Base-by-base conservation (phyloP, 2,888 invertebrate genomes). In the Koerneria pararmatus region DNA sequence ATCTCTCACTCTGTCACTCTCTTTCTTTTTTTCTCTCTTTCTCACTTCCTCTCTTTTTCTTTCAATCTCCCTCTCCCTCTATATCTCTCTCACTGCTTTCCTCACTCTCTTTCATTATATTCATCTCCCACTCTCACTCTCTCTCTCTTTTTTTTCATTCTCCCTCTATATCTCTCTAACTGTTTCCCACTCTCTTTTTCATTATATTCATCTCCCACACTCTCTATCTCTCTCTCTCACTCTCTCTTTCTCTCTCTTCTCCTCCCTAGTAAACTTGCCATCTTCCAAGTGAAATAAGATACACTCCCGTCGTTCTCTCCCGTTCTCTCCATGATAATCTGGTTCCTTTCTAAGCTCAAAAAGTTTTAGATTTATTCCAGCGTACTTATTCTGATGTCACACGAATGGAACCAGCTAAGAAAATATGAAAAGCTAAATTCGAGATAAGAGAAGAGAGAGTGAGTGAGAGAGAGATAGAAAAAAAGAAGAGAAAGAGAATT, bases 401-500 rank as follows among this genome's bases (percentile, higher is more conserved):
- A n/a, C 19, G n/a, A 11, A 46, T n/a, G n/a, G 46, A 46, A 46
- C 19, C 46, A 46, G 11, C 19, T 15, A n/a, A n/a, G 46, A 46
- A 46, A 46, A 46, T n/a, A n/a, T 46, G 46, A n/a, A 5, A 59
- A 59, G 46, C 6, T 37, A 29, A 29, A 46, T 22, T 46, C 27
- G n/a, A n/a, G 56, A 32, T n/a, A 5, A 35, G 32, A 29, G 27
- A 57, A 22, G 41, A 29, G 37, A 24, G 34, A 58, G 37, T 19
- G 37, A 46, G 46, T 15, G 46, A 46, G 46, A 46, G 46, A 46
- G n/a, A n/a, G 46, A 46, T 11, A 46, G 46, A n/a, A n/a, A 46
- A n/a, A n/a, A 46, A n/a, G 46, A 46, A 46, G 46, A 46, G 46
- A n/a, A n/a, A 46, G 46, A 46, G 46, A 46, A n/a, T n/a, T n/a